phyloP scores from a whole-genome alignment of 2,797 vertebrate genomes.

The Merluccius polli region DNA sequence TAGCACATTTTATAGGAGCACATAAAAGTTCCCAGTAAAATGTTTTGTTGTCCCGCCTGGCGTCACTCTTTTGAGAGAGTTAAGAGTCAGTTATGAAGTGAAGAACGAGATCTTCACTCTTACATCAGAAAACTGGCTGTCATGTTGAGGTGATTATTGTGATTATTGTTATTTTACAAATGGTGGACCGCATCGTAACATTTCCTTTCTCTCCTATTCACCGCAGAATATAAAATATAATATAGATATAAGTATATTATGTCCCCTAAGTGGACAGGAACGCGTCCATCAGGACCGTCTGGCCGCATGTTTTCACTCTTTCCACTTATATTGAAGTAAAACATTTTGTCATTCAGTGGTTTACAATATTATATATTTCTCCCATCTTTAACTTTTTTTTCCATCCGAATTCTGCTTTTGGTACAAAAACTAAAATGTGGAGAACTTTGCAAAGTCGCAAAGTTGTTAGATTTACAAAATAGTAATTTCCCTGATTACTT shows the following conservation, averaged over 20 bases:
- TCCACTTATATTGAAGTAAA: neutral
- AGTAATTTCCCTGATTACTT: neutral
- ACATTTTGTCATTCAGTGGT: too few species aligned
- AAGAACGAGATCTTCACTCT: neutral
- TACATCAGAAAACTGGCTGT: neutral
- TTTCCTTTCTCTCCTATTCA: neutral
- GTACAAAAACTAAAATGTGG: neutral
- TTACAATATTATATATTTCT: neutral
- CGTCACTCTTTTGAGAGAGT: neutral
- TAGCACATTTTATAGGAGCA: neutral
- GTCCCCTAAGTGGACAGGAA: neutral
- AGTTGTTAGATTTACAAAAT: neutral
- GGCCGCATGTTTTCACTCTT: neutral
- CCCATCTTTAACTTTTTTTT: too few species aligned
- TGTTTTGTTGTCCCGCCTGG: neutral
- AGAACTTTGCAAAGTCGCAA: too few species aligned
- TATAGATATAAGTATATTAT: neutral
- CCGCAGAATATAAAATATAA: neutral
- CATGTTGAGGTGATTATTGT: neutral
- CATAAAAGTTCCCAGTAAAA: neutral
- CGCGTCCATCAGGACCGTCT: constrained; percentile 17
- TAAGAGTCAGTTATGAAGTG: constrained; percentile 1
- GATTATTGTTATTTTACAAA: neutral
- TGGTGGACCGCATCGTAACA: neutral
- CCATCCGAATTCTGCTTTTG: neutral